These are phyloP conservation scores for Collichthys lucidus DNA, from an alignment of 2,113 vertebrate genomes.

Conservation along the genomic window DNA sequence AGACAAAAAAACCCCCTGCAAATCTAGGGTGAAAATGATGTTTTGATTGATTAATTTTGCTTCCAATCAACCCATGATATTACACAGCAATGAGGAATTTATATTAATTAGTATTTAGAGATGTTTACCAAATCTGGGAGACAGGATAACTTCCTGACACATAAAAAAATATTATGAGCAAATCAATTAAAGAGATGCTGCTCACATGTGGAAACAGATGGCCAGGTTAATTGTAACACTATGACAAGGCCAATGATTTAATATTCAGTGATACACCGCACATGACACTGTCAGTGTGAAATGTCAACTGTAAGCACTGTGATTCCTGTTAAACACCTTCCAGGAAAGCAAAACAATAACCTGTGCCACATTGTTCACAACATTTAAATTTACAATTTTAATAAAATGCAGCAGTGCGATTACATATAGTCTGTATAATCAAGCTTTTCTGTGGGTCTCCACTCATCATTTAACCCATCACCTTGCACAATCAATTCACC, in stretches of 20 bases:
- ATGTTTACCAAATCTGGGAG: neutral
- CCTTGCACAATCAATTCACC: constrained; percentile 5
- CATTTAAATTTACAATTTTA: neutral
- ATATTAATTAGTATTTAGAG: neutral
- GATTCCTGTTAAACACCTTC: neutral
- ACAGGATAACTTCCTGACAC: neutral
- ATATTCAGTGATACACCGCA: neutral
- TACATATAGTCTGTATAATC: neutral
- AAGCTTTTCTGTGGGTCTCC: neutral
- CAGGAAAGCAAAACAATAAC: neutral
- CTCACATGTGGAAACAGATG: neutral
- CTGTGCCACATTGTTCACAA: neutral
- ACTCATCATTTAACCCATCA: constrained; percentile 20
- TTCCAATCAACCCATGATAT: neutral
- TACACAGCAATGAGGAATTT: neutral
- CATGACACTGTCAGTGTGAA: neutral
- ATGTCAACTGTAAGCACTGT: neutral
- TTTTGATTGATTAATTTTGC: neutral
- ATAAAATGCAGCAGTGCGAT: neutral
- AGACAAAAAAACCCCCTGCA: neutral
- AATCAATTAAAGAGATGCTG: neutral
- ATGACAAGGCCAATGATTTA: neutral
- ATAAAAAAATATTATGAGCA: neutral
- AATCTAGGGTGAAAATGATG: neutral
- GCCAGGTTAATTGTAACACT: neutral